phyloP scores from a whole-genome alignment of 2,888 invertebrate species.

The Tethea ocularis region DNA sequence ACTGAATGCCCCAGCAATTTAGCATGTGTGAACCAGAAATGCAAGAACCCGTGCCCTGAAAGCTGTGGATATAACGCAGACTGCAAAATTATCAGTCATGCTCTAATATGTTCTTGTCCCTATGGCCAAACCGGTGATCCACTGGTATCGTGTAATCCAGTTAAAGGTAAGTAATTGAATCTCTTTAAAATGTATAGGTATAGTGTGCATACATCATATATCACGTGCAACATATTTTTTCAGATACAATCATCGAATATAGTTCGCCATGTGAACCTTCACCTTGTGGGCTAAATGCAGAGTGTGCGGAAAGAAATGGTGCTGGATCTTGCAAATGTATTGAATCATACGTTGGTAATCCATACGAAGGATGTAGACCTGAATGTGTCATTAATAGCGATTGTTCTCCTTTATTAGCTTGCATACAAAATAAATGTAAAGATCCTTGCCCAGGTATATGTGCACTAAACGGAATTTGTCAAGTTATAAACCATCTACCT shows the following conservation, averaged over 20 bases:
- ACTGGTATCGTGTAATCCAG: constrained; percentile 71
- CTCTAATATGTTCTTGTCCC: constrained; percentile 86
- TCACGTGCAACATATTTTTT: constrained; percentile 22
- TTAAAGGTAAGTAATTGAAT: constrained; percentile 68
- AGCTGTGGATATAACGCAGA: constrained; percentile 88
- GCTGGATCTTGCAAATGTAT: constrained; percentile 89
- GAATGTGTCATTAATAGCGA: constrained; percentile 93
- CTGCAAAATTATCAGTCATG: constrained; percentile 89
- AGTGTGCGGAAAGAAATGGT: constrained; percentile 85
- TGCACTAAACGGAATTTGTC: constrained; percentile 88
- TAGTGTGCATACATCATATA: no score
- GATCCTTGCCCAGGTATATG: constrained; percentile 92
- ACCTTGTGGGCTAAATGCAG: constrained; percentile 87
- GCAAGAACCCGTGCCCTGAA: constrained; percentile 87
- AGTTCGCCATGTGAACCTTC: constrained; percentile 86
- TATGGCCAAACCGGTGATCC: constrained; percentile 88
- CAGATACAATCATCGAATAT: constrained; percentile 70
- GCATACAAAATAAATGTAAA: constrained; percentile 89
- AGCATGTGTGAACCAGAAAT: constrained; percentile 88
- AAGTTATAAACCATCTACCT: constrained; percentile 90
- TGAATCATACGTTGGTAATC: constrained; percentile 80
- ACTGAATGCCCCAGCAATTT: constrained; percentile 86
- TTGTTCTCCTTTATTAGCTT: constrained; percentile 88
- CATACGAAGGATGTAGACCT: constrained; percentile 88
- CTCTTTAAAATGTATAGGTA: background rate